These are phyloP conservation scores for Tetragnatha montana DNA, from an alignment of 2,888 invertebrate species.

Conservation along the genomic window DNA sequence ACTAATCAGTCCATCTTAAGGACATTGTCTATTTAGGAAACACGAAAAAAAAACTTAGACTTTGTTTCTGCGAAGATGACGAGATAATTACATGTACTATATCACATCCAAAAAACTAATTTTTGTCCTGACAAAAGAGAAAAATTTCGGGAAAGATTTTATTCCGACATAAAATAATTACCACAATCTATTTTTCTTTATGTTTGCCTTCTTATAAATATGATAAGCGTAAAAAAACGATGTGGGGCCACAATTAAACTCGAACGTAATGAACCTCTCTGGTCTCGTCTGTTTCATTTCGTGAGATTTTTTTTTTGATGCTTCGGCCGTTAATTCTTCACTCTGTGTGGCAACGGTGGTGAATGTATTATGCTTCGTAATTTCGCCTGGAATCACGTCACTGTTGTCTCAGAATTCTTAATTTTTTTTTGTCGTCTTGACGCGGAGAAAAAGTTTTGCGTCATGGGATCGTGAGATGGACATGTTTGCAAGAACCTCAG, in stretches of 20 bases:
- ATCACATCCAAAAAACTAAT: neutral
- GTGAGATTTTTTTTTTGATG: neutral
- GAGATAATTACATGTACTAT: slow-evolving; percentile 27
- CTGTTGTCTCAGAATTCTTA: slow-evolving; percentile 36
- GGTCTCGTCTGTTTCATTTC: slow-evolving; percentile 6
- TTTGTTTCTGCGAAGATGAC: slow-evolving; percentile 8
- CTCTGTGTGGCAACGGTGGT: neutral
- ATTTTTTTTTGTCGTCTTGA: slow-evolving; percentile 47
- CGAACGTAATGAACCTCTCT: slow-evolving; percentile 45
- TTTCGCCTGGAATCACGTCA: slow-evolving; percentile 7
- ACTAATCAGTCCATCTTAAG: neutral
- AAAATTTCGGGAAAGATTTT: slow-evolving; percentile 4
- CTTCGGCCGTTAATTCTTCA: neutral
- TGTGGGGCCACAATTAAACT: slow-evolving; percentile 46
- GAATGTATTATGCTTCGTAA: slow-evolving; percentile 4
- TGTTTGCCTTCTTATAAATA: slow-evolving; percentile 17
- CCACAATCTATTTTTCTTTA: slow-evolving; percentile 18
- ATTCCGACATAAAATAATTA: slow-evolving; percentile 43
- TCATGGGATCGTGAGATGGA: slow-evolving; percentile 22
- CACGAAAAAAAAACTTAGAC: slow-evolving; percentile 10
- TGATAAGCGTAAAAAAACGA: slow-evolving; percentile 25
- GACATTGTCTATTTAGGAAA: neutral
- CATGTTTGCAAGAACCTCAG: slow-evolving; percentile 25
- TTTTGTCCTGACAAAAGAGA: neutral
- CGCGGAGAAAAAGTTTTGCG: slow-evolving; percentile 20